Percentiles rank a stretch among this genome's conserved stretches.
Conservation (phyloP, 2,113 vertebrate species). For the Aspiorhynchus laticeps region DNA sequence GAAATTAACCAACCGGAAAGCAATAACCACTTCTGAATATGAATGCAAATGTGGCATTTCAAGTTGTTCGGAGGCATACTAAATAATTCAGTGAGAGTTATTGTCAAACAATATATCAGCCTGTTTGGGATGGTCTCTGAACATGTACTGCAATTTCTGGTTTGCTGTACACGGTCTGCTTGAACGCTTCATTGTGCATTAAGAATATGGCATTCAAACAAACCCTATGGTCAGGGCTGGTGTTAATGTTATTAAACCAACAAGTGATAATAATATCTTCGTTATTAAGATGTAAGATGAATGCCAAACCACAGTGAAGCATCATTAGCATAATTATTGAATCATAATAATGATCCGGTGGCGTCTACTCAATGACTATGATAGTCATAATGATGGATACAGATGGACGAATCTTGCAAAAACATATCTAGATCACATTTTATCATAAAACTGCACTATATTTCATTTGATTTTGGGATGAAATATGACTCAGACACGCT, state of each 20-base stretch:
- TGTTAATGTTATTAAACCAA: constrained; percentile 10
- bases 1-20: constrained; percentile 31
- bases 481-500: neutral
- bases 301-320: neutral
- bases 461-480: neutral
- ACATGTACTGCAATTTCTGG: neutral
- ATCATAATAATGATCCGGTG: neutral
- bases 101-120: constrained; percentile 35
- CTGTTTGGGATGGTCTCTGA: constrained; percentile 26
- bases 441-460: neutral
- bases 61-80: constrained; percentile 31
- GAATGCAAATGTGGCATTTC: constrained; percentile 47
- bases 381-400: neutral
- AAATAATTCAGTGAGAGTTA: constrained; percentile 37
- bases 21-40: constrained; percentile 12
- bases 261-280: neutral
- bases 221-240: neutral
- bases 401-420: neutral
- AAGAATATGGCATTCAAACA: neutral
- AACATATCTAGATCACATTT: neutral
- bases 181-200: constrained; percentile 31
- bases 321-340: neutral
- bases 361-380: neutral
- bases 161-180: constrained; percentile 5
- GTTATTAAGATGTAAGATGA: neutral